Base-by-base conservation (phyloP, 1,140 invertebrate species). In the Onthophagus taurus region DNA sequence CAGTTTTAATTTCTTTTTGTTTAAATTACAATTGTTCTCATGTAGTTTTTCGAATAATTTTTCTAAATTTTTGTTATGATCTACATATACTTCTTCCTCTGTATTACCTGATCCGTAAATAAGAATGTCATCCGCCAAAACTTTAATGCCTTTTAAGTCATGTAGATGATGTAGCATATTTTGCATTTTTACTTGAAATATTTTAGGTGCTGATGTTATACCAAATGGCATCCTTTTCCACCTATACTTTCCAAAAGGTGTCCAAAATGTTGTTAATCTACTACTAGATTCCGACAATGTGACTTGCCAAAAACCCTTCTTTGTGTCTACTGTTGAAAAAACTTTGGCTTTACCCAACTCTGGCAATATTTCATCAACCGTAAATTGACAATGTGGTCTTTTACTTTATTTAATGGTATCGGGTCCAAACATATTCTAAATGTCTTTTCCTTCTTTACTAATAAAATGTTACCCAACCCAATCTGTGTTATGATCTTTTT, bases 361-460 rank as follows among this genome's bases (percentile, higher is more conserved):
- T 11, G 50, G 33, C 14, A 58, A 53, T 20, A 68, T 52, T 47
- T 67, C 63, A 16, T 67, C 62, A 17, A 63, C 23, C 1, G 57
- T 66, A 9, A 70, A 51, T 20, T 53, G 60, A 52, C 59, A 61
- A 49, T 58, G 52, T 47, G 55, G 53, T n/a, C 63, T 34, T 43
- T 57, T 60, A 49, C 53, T 48, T 57, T 61, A 53, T 73, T 73
- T 31, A 74, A 50, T 26, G 66, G 60, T 20, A 45, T 54, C 4
- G 69, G 70, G 54, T 74, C 67, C 12, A 74, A 44, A n/a, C n/a
- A n/a, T n/a, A n/a, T n/a, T n/a, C n/a, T n/a, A n/a, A n/a, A n/a
- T n/a, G n/a, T n/a, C n/a, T n/a, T n/a, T n/a, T n/a, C n/a, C n/a
- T n/a, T n/a, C n/a, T n/a, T n/a, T n/a, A n/a, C n/a, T n/a, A n/a